A percentile compares a stretch with the other conserved stretches of the same genome.
phyloP scores from a whole-genome alignment of 2,888 invertebrate genomes.

The Mesorhabditis belari region DNA sequence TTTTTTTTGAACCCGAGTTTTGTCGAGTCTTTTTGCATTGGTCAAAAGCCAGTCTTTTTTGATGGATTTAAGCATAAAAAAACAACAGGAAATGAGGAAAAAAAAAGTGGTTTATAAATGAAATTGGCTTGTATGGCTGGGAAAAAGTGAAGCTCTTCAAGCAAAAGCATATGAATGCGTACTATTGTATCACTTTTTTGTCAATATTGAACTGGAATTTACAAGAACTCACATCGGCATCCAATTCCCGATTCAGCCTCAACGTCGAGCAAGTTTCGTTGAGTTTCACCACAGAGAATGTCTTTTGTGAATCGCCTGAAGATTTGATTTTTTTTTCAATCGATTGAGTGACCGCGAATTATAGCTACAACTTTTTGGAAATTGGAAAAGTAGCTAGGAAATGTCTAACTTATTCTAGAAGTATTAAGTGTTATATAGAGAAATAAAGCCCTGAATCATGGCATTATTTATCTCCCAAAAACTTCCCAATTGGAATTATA shows the following conservation, averaged over 20 bases:
- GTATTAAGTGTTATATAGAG: no score
- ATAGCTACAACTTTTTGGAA: no score
- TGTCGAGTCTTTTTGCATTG: no score
- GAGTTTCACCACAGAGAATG: slow-evolving; percentile 27
- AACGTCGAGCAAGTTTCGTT: slow-evolving; percentile 40
- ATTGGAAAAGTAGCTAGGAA: no score
- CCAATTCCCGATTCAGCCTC: slow-evolving; percentile 27
- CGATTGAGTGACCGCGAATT: no score
- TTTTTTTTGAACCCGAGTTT: no score
- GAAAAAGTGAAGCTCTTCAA: not conserved
- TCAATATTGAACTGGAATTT: not conserved
- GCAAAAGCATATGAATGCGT: not conserved
- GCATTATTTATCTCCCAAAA: no score
- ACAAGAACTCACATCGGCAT: slow-evolving; percentile 42
- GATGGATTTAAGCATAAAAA: no score
- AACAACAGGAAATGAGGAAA: not conserved
- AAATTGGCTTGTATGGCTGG: not conserved
- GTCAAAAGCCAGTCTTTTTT: no score
- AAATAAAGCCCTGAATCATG: no score
- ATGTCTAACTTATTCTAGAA: no score
- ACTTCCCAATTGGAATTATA: no score
- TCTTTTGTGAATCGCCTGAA: slow-evolving; percentile 23
- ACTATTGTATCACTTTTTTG: not conserved
- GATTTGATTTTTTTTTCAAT: not conserved
- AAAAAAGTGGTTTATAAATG: not conserved